Evolutionary conservation across 2,888 invertebrate species (phyloP), one percentile per base, ranked within the genome.

Genomic region (Timema podura): DNA sequence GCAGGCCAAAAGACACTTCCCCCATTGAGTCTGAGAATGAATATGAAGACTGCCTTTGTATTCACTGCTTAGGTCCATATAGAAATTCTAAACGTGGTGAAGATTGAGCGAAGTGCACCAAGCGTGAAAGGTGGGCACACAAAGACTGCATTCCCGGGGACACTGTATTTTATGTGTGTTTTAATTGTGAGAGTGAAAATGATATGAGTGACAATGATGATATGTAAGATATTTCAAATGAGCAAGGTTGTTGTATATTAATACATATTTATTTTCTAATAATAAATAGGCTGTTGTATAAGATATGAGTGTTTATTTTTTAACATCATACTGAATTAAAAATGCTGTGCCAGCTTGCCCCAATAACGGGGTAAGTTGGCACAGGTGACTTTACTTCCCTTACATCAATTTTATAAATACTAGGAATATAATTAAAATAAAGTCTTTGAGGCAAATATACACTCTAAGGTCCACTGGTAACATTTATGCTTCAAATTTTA

Each of bases 291-390:
- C 16, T 10, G 16, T 7, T 54, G 13, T 54, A 13, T 47, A 46
- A 46, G 5, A 11, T 65, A 65, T 13, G 9, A 13, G 15, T 7
- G 16, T 8, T 7, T 65, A 46, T 47, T 11, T 49, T 49, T 8
- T 49, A n/a, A 48, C 7, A 67, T 30, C 16, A 11, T 44, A 10
- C 5, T 48, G 49, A 48, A 13, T 49, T 48, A 11, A 30, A 16
- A 49, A n/a, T 16, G 15, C 10, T 16, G 48, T 49, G 10, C 44
- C 47, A 66, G 49, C 51, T 48, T 48, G 66, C 67, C 67, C 16
- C 67, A 7, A 9, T 67, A 48, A 61, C 49, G 15, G 67, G 49
- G 51, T n/a, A 67, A 30, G 9, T 67, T 67, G n/a, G 47, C 49
- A 44, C 0, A 5, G 15, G n/a, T 67, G 49, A 16, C 67, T 48